A percentile compares a stretch with the other conserved stretches of the same genome.
Conservation (phyloP, 2,888 invertebrate genomes). For the Malacosoma neustria region DNA sequence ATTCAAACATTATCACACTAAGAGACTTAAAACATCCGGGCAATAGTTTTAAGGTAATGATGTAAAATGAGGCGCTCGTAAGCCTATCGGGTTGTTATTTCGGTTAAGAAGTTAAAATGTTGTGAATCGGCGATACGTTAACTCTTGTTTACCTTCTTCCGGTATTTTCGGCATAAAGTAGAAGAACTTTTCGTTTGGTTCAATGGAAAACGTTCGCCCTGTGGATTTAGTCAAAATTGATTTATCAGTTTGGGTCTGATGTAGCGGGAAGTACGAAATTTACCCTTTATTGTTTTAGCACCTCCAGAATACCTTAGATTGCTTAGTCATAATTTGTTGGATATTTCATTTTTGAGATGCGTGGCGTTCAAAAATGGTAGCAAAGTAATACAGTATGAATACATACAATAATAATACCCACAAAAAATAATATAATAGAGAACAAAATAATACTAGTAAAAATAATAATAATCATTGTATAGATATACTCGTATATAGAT, state of each 20-base stretch:
- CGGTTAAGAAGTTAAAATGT: conserved; percentile 54
- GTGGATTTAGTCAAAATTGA: conserved; percentile 46
- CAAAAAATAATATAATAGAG: no score
- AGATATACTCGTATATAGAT: no score
- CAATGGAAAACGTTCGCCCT: conserved; percentile 68
- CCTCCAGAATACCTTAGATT: no score
- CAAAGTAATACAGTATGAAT: no score
- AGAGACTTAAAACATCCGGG: conserved; percentile 35
- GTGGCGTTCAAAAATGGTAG: no score
- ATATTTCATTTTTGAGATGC: no score
- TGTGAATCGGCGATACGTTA: conserved; percentile 50
- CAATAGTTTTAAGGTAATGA: conserved; percentile 35
- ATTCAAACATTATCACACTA: conserved; percentile 5
- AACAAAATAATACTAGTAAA: no score
- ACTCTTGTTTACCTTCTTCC: conserved; percentile 59
- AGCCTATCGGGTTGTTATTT: conserved; percentile 64
- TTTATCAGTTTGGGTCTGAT: conserved; percentile 29
- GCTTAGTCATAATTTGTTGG: no score
- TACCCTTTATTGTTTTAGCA: no score
- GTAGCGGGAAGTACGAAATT: background rate
- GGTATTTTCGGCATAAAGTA: conserved; percentile 66
- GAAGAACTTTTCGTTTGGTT: conserved; percentile 61
- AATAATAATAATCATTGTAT: no score
- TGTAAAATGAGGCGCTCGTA: conserved; percentile 61
- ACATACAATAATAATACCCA: no score